Base-by-base conservation (phyloP, 2,113 vertebrate species). In the Vidua chalybeata region DNA sequence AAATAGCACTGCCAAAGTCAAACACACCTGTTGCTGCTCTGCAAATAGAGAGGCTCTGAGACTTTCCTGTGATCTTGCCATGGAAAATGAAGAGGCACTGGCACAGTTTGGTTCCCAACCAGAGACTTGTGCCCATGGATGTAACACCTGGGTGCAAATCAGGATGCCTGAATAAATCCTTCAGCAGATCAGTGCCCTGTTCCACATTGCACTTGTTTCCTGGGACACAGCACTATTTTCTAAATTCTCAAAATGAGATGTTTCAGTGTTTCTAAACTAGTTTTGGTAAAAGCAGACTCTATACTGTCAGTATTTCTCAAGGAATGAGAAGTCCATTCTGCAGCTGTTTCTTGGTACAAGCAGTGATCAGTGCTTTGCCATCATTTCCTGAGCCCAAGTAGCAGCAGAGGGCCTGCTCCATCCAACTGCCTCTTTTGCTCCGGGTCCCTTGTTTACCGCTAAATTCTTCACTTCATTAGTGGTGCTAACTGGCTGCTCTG, bases 391-490 rank as follows among this genome's bases (percentile, higher is more conserved):
- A 73, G 75, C 54, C 67, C 30, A 30, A 24, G 74, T 26, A 82
- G 62, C 75, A 72, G 88, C 30, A 90, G 41, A 72, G 48, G 17
- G 19, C 37, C 46, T 3, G 37, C 39, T 81, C 68, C 69, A 46
- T 62, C 68, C 84, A 49, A 7, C 5, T 16, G 26, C 56, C 30
- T 49, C 59, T 69, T 82, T 78, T 45, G 52, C 31, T 2, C 1
- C 15, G 4, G 77, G 48, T 74, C 69, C 69, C 73, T 59, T 18
- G 49, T 96, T 96, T 93, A 90, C 78, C 27, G 62, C 84, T 41
- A 64, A 91, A 87, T 93, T 93, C 87, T 87, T 73, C 90, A 75
- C 77, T 61, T 48, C 84, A 56, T 93, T 95, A 93, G 82, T 2
- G 1, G 49, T 10, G 82, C 78, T 90, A 87, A 94, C 66, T 52